Conservation (phyloP, 2,113 vertebrate genomes). For the Bos indicus region DNA sequence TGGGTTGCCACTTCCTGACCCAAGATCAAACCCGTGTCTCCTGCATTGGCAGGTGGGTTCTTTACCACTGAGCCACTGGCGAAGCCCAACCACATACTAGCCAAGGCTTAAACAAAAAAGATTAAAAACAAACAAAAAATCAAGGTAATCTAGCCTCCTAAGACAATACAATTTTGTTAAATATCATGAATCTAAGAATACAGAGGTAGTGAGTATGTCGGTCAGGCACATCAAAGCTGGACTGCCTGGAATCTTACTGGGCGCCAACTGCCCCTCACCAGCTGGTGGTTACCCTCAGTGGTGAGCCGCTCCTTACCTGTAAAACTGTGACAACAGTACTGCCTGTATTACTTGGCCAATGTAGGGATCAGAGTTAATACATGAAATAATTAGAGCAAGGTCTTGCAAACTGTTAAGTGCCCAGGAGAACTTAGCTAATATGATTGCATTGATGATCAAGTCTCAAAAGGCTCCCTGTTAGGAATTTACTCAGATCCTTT, state of each 20-base stretch:
- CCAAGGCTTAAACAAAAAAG: not conserved
- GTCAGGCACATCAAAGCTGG: rapidly evolving
- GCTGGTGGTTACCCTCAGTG: not conserved
- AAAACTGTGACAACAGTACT: rapidly evolving
- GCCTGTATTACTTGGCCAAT: rapidly evolving
- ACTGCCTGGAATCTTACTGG: rapidly evolving
- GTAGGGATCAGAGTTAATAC: rapidly evolving
- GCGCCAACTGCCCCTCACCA: too few relatives aligned
- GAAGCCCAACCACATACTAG: not conserved
- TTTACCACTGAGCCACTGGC: not conserved
- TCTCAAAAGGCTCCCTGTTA: not conserved
- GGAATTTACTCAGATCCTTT: not conserved
- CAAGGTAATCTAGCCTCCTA: not conserved
- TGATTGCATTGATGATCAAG: rapidly evolving
- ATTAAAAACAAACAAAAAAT: not conserved
- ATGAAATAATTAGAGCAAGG: not conserved
- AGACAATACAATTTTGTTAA: not conserved
- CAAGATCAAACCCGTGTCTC: rapidly evolving
- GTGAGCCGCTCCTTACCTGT: rapidly evolving
- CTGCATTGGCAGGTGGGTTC: not conserved
- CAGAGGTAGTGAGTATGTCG: rapidly evolving
- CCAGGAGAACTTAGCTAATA: not conserved
- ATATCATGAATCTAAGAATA: not conserved
- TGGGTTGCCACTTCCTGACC: not conserved
- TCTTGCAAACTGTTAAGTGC: not conserved